phyloP scores from a whole-genome alignment of 1,140 invertebrate species.

The Ctenoplectra terminalis region DNA sequence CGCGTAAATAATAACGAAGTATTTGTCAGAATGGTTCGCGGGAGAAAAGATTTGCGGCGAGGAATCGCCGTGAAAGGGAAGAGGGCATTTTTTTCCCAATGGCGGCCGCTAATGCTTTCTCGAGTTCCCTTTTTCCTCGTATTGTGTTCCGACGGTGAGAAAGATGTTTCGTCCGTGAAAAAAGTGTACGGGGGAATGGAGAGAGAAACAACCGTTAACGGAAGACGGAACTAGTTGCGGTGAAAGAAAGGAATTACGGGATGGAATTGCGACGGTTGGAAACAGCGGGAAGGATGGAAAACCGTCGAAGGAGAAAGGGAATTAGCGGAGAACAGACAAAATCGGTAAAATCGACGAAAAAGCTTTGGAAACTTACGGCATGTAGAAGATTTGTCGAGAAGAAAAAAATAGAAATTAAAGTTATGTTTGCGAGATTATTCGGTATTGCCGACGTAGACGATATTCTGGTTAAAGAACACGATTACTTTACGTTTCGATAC shows the following conservation, averaged over 20 bases:
- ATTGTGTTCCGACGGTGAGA: not conserved
- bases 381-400: not conserved
- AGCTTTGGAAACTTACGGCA: not conserved
- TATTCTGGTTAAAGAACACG: too few species aligned
- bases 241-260: not conserved
- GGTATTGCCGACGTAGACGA: too few species aligned
- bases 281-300: conserved; percentile 5
- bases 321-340: not conserved
- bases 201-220: not conserved
- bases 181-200: not conserved
- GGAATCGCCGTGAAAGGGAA: not conserved
- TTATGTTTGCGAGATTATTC: not conserved
- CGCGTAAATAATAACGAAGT: conserved; percentile 17
- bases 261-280: not conserved
- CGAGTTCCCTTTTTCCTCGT: not conserved
- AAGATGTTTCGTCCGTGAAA: not conserved
- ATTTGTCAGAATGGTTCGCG: not conserved
- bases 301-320: not conserved
- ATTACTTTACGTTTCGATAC: too few species aligned
- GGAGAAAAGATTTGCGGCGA: not conserved
- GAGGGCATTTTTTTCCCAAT: not conserved
- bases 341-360: not conserved
- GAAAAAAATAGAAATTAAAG: too few species aligned
- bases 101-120: conserved; percentile 1
- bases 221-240: not conserved